phyloP scores from a whole-genome alignment of 2,888 invertebrate species.

The Cybosia mesomella region DNA sequence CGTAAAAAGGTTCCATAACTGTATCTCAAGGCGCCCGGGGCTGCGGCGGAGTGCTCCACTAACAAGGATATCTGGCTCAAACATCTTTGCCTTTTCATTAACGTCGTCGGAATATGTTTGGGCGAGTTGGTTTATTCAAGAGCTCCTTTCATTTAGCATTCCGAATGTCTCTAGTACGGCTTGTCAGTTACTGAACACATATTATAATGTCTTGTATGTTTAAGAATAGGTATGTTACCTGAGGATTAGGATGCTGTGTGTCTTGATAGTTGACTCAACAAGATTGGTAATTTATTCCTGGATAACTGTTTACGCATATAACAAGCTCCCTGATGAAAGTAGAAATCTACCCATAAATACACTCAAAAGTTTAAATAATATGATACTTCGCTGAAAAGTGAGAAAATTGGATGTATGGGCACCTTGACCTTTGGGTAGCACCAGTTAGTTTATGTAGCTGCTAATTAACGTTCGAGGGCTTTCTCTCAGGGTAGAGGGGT shows the following conservation, averaged over 20 bases:
- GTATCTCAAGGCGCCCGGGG: not conserved
- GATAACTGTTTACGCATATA: not conserved
- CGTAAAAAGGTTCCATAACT: not conserved
- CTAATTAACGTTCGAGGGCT: no score
- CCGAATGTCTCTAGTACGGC: not conserved
- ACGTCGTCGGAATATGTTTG: constrained; percentile 7
- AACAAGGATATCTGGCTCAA: constrained; percentile 14
- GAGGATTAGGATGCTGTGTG: not conserved
- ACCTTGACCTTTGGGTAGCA: no score
- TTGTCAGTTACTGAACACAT: not conserved
- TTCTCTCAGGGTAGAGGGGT: no score
- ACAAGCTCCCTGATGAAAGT: no score
- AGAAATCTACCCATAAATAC: no score
- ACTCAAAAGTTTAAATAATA: no score
- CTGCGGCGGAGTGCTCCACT: not conserved
- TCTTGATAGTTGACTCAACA: not conserved
- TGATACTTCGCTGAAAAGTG: not conserved
- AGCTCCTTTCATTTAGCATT: not conserved
- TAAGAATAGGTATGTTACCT: not conserved
- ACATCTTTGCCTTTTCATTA: constrained; percentile 13
- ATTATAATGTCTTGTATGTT: not conserved
- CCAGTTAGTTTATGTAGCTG: no score
- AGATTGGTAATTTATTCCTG: not conserved
- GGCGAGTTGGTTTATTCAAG: not conserved
- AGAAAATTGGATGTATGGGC: not conserved